Evolutionary conservation across 2,797 vertebrate genomes (phyloP), one percentile per base, ranked within the genome.

Genomic region (Scarus forsteni): DNA sequence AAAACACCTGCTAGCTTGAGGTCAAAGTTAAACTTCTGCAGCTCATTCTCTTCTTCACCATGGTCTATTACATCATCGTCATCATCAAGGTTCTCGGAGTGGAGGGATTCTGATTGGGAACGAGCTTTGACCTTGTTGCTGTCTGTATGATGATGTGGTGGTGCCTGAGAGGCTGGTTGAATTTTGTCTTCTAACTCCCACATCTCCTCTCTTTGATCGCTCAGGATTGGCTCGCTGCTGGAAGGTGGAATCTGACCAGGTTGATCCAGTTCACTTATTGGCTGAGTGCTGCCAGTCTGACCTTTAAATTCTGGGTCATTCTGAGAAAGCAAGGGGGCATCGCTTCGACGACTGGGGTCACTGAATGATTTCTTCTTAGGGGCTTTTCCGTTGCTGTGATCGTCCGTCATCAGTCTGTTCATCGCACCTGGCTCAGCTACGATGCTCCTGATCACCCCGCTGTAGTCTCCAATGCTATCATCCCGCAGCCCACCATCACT

Each of bases 331-430:
- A 90, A 73, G 36, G 67, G 64, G 45, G 95, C 85, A 66, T 98
- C 96, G 0, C 98, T 87, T 0, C 98, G 96, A 42, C 97, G 96
- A 89, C 98, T 99, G 36, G 98, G 98, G 75, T 99, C 98, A 0
- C 98, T 99, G 85, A 99, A 94, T 0, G 98, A 99, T 84, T 99
- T 99, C 91, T 99, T 99, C 90, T 98, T 99, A 68, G 96, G 95
- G 61, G 93, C 92, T 91, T 98, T 99, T 38, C 96, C 95, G 0
- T 96, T 96, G 62, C 83, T 87, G 19, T 97, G 96, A 65, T 98
- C 97, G 0, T 98, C 97, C 2, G 75, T 66, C 1, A 93, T 92
- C 48, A 97, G 92, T 71, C 93, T 92, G 85, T 96, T 96, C 95
- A 98, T 95, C 61, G 96, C 94, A 0, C 96, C 96, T 0, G 98